Evolutionary conservation across 2,113 vertebrate species (phyloP), one percentile per base, ranked within the genome.

Genomic region (Ascaphus truei): DNA sequence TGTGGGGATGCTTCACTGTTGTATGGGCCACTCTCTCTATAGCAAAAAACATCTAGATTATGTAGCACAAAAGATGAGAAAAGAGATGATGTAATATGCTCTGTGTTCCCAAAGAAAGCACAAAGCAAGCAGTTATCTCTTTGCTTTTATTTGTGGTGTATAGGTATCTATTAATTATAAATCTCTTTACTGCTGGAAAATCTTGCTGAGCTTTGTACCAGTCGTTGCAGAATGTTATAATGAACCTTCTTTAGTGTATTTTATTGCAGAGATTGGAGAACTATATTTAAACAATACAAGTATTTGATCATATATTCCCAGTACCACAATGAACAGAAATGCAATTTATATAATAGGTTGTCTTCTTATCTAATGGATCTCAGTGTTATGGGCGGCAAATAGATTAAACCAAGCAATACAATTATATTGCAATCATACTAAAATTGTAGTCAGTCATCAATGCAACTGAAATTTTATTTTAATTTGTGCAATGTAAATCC

Each of bases 81-180:
- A 27, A 29, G 51, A 45, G 39, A 61, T 71, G 25, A 61, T 71
- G 47, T 52, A 69, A 52, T 48, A 60, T 30, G 33, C 30, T 39
- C 26, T 41, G 18, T 27, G 52, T 22, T 31, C 30, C 16, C 41
- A 55, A 53, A 55, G 50, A 47, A 8, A 47, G 36, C 50, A 45
- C 52, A 66, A 55, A 66, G 51, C 36, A 27, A 55, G 63, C 51
- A 30, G 41, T 55, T 55, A 37, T 41, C 27, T 66, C 13, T 31
- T 34, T 41, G 51, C 36, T 66, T 55, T 55, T 43, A 55, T 55
- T 55, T 66, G 26, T 30, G 20, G 27, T 51, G 22, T 48, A 51
- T 60, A 27, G 26, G 8, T 50, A 30, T 37, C 30, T 50, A 51
- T 69, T 69, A 60, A 69, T 69, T 59, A 59, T 60, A 69, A 27